phyloP scores from a whole-genome alignment of 2,888 invertebrate species.

The Pollenia angustigena region DNA sequence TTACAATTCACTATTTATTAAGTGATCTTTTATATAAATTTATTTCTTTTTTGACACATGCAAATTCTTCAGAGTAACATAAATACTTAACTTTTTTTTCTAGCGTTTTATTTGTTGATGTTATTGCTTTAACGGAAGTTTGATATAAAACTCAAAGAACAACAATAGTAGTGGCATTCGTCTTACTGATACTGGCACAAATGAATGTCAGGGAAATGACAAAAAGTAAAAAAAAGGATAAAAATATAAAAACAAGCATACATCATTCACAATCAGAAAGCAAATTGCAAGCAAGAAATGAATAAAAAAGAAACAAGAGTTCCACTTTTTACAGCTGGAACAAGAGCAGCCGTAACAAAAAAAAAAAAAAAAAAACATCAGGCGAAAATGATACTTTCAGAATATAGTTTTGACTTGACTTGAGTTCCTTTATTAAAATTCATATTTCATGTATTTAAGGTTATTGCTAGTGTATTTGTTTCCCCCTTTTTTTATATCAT shows the following conservation, averaged over 20 bases:
- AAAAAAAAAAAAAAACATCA: background rate
- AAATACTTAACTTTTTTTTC: constrained; percentile 43
- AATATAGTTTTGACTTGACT: constrained; percentile 55
- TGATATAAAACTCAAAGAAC: constrained; percentile 42
- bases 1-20: constrained; percentile 32
- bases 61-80: constrained; percentile 52
- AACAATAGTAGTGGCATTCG: constrained; percentile 52
- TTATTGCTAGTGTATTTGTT: background rate
- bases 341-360: constrained; percentile 18
- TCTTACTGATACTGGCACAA: constrained; percentile 47
- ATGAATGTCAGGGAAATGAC: constrained; percentile 60
- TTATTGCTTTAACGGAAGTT: constrained; percentile 36
- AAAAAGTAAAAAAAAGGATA: constrained; percentile 41
- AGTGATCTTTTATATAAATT: constrained; percentile 21
- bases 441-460: constrained; percentile 47
- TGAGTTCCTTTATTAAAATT: constrained; percentile 63
- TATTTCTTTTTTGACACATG: constrained; percentile 22
- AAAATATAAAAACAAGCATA: constrained; percentile 29
- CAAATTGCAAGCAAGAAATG: constrained; percentile 23
- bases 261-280: constrained; percentile 58
- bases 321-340: constrained; percentile 42
- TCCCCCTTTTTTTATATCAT: background rate
- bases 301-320: background rate
- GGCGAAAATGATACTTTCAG: constrained; percentile 54
- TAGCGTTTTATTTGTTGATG: constrained; percentile 36